Evolutionary conservation across 2,888 invertebrate species (phyloP).

Genomic region (Acleris emargana): DNA sequence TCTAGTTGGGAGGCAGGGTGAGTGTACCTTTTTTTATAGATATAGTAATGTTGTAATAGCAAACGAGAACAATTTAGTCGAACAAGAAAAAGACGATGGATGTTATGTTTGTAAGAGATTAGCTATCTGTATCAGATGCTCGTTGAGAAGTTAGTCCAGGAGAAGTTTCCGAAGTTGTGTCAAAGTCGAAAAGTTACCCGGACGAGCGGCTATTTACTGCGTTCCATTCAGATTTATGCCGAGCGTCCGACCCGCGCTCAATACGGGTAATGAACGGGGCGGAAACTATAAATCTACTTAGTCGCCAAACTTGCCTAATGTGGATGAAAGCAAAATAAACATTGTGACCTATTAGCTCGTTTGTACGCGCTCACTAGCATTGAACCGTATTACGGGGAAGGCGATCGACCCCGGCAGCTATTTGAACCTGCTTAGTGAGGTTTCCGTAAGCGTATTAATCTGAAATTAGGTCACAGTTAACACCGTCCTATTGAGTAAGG

Average conservation of each 20-base stretch:
- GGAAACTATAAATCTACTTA: conserved; percentile 83
- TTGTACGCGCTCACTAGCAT: conserved; percentile 48
- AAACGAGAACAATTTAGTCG: conserved; percentile 1
- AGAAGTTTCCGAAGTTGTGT: conserved; percentile 60
- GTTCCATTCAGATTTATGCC: conserved; percentile 82
- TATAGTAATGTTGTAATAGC: background rate
- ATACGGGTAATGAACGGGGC: conserved; percentile 82
- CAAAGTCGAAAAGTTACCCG: conserved; percentile 62
- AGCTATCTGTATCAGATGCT: conserved; percentile 47
- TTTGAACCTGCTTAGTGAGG: conserved; percentile 81
- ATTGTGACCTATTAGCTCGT: conserved; percentile 64
- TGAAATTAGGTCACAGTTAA: conserved; percentile 82
- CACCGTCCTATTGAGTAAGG: conserved; percentile 71
- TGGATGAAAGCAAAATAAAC: conserved; percentile 70
- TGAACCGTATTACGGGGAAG: conserved; percentile 49
- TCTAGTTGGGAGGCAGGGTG: too few relatives aligned
- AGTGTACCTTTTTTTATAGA: too few relatives aligned
- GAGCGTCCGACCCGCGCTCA: conserved; percentile 61
- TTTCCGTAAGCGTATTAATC: conserved; percentile 83
- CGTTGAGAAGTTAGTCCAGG: conserved; percentile 42
- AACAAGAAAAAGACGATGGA: conserved; percentile 24
- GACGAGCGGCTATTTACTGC: conserved; percentile 62
- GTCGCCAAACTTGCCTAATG: conserved; percentile 77
- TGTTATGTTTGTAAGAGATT: conserved; percentile 41
- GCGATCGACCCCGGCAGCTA: conserved; percentile 65